Evolutionary conservation across 2,888 invertebrate genomes (phyloP).

Genomic region (Lampropteryx suffumata): DNA sequence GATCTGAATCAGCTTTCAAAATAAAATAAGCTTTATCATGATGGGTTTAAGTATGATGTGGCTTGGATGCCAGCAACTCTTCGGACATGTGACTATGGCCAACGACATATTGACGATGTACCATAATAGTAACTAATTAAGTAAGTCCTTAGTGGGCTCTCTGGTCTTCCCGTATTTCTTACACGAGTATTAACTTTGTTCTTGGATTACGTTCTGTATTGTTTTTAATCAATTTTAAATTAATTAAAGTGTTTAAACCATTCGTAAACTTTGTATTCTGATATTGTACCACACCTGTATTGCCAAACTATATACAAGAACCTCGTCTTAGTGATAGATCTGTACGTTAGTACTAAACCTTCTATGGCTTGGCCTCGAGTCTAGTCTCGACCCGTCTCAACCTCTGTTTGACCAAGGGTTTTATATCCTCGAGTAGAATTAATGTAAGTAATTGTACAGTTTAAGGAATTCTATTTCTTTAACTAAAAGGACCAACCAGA

Average conservation of each 20-base stretch:
- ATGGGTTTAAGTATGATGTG: not conserved
- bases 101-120: no score
- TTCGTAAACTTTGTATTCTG: no score
- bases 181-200: no score
- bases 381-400: slow-evolving; percentile 6
- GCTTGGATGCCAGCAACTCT: not conserved
- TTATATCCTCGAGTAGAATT: slow-evolving; percentile 24
- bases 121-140: no score
- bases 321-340: not conserved
- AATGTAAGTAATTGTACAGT: slow-evolving; percentile 20
- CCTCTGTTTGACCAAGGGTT: slow-evolving; percentile 14
- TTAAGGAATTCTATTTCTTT: slow-evolving; percentile 12
- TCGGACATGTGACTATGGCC: no score
- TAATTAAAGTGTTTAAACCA: no score
- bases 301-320: no score
- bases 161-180: no score
- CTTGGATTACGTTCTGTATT: no score
- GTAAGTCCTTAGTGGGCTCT: no score
- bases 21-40: not conserved
- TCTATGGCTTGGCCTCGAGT: slow-evolving; percentile 6
- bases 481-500: not conserved
- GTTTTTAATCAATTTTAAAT: no score
- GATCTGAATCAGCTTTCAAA: not conserved
- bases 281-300: no score
- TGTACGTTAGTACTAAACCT: not conserved